A percentile compares a stretch with the other conserved stretches of the same genome.
These are phyloP conservation scores for Oscheius onirici DNA, from an alignment of 2,888 invertebrate genomes.

Conservation along the genomic window DNA sequence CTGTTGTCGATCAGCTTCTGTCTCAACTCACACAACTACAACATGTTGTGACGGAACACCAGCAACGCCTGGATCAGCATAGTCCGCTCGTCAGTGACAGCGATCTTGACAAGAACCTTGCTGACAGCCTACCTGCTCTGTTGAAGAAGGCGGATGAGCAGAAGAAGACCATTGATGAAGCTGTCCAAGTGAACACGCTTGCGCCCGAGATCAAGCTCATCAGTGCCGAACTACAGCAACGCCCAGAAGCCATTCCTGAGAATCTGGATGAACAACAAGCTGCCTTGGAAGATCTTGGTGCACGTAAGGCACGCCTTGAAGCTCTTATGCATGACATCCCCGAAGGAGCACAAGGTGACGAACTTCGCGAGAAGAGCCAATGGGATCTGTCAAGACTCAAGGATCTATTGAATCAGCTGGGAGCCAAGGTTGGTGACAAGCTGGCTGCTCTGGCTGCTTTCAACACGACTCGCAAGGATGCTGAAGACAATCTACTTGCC, in stretches of 20 bases:
- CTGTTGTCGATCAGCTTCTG: not conserved
- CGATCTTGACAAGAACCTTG: slow-evolving; percentile 23
- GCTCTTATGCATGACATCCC: slow-evolving; percentile 40
- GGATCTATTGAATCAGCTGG: slow-evolving; percentile 45
- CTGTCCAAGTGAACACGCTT: slow-evolving; percentile 37
- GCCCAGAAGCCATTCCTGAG: slow-evolving; percentile 32
- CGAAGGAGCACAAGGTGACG: slow-evolving; percentile 38
- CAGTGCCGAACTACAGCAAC: slow-evolving; percentile 38
- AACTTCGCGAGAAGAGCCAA: slow-evolving; percentile 46
- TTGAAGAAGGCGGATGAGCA: slow-evolving; percentile 25
- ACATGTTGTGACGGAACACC: not conserved
- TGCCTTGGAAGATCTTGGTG: slow-evolving; percentile 45
- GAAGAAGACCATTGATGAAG: slow-evolving; percentile 34
- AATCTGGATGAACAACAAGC: slow-evolving; percentile 43
- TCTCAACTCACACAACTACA: not conserved
- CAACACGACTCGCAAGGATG: slow-evolving; percentile 51
- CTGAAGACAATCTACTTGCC: slow-evolving; percentile 45
- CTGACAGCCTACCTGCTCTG: slow-evolving; percentile 7
- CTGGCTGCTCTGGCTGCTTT: slow-evolving; percentile 52
- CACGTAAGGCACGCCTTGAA: slow-evolving; percentile 42
- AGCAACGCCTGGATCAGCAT: not conserved
- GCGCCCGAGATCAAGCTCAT: slow-evolving; percentile 44
- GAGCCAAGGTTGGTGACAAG: slow-evolving; percentile 49
- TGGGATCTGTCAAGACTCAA: slow-evolving; percentile 52
- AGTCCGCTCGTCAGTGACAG: slow-evolving; percentile 4